Base-by-base conservation (phyloP, 2,888 invertebrate genomes). In the Tanypteryx hageni region DNA sequence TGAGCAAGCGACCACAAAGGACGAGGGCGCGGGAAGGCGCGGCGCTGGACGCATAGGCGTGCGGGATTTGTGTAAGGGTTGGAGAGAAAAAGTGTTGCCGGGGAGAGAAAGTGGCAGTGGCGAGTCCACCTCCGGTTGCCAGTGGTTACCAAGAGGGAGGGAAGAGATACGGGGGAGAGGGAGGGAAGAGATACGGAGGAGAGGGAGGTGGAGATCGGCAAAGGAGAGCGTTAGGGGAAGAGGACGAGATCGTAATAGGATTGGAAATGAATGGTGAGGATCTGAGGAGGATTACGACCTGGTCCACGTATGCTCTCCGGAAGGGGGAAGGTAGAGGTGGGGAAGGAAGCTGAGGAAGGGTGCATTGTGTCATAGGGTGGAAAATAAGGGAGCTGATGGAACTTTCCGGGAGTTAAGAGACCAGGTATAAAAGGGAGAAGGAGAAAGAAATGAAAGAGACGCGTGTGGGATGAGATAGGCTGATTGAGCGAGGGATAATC, bases 171-270 rank as follows among this genome's bases (percentile, higher is more conserved):
- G 44, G 44, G n/a, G 5, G 5, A 44, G 44, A 94, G 94, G 95
- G 94, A 94, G 94, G 94, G 94, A 94, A 94, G 95, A 95, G 95
- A 95, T 95, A 95, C 95, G 95, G 95, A 94, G 95, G 94, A 5
- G 44, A 5, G 5, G 44, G 44, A 44, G 44, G 44, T 3, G 44
- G 44, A 44, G 44, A 44, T 94, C 10, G 8, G n/a, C n/a, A 22
- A 3, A 16, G 93, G 92, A 93, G 86, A 92, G 93, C 93, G 92
- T 86, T 92, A 92, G 92, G 93, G 92, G 92, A 93, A 89, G 44
- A 44, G 44, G 44, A 44, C 3, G 44, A 44, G 44, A 44, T 94
- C 94, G 93, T 94, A 94, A 94, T 94, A 94, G 94, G 94, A 94
- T 94, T 94, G 44, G 83, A 83, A 56, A 44, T 83, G 83, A 83